Evolutionary conservation across 2,797 vertebrate species (phyloP).

Genomic region (Pithecia hirsuta): DNA sequence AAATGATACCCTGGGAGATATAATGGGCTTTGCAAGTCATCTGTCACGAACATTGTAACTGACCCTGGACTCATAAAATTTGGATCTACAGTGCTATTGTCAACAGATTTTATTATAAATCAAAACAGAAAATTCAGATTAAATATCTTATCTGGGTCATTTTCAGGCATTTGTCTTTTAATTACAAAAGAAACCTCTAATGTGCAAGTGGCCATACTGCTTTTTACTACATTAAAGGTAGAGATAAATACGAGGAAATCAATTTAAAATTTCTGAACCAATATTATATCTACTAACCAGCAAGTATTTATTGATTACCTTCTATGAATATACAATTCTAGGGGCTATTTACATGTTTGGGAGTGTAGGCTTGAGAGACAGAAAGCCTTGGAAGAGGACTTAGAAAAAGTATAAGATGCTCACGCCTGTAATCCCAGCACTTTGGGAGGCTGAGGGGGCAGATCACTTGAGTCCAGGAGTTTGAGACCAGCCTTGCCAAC

Average conservation of each 20-base stretch:
- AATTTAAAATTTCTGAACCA: not conserved
- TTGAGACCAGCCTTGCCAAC: not conserved
- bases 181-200: not conserved
- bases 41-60: not conserved
- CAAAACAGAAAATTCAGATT: conserved; percentile 32
- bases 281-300: conserved; percentile 25
- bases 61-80: conserved; percentile 46
- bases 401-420: not conserved
- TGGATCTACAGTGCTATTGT: not conserved
- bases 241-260: conserved; percentile 10
- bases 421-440: not conserved
- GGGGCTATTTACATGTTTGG: not conserved
- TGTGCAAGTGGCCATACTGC: not conserved
- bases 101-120: not conserved
- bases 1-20: not conserved
- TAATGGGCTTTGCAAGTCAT: not conserved
- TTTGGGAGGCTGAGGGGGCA: not conserved
- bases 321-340: not conserved
- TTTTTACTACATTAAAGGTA: conserved; percentile 13
- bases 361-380: not conserved
- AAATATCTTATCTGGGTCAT: not conserved
- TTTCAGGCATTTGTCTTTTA: conserved; percentile 42
- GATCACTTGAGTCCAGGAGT: not conserved
- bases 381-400: not conserved
- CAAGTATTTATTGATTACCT: conserved; percentile 1